Percentiles rank a stretch among this genome's conserved stretches.
Evolutionary conservation across 1,140 invertebrate species (phyloP).

Genomic region (Caligus rogercresseyi): DNA sequence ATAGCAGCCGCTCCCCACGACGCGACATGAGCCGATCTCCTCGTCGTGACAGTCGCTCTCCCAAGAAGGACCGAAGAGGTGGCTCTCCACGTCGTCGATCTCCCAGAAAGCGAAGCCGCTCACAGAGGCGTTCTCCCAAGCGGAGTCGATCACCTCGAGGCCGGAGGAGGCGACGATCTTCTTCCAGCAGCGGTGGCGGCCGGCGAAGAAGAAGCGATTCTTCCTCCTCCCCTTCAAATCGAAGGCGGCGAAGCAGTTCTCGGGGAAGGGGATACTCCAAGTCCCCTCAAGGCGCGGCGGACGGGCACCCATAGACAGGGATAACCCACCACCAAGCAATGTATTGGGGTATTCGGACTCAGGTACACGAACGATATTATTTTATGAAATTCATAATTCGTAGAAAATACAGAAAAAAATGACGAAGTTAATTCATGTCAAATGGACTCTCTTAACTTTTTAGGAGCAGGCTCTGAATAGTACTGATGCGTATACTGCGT

Average conservation of each 20-base stretch:
- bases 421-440: too few relatives aligned
- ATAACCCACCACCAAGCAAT: not conserved
- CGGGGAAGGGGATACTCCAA: not conserved
- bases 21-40: not conserved
- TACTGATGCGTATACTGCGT: too few relatives aligned
- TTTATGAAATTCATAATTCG: not conserved
- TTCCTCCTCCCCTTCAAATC: not conserved
- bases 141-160: not conserved
- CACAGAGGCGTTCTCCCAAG: too few relatives aligned
- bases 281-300: not conserved
- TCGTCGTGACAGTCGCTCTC: too few relatives aligned
- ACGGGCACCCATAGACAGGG: not conserved
- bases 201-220: not conserved
- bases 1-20: not conserved
- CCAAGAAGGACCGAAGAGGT: too few relatives aligned
- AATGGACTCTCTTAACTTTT: too few relatives aligned
- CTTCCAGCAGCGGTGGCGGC: too few relatives aligned
- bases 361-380: constrained; percentile 1
- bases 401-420: too few relatives aligned
- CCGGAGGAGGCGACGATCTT: not conserved
- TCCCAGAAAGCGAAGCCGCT: too few relatives aligned
- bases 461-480: too few relatives aligned
- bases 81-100: too few relatives aligned
- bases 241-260: not conserved
- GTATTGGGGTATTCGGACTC: not conserved